Conservation (phyloP, 2,113 vertebrate species). For the Oriolus oriolus region DNA sequence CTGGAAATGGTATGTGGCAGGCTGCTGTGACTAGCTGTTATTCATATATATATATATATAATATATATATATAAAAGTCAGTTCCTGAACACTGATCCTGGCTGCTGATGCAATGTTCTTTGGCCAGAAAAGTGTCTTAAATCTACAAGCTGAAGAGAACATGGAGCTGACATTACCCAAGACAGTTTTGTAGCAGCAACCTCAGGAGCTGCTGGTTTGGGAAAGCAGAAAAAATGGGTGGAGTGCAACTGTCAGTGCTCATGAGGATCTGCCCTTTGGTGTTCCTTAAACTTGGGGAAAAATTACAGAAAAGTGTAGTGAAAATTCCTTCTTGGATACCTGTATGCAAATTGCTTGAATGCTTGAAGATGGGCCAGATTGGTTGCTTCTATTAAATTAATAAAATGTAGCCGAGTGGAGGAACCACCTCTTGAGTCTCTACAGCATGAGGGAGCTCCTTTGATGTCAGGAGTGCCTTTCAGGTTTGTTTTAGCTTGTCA, state of each 20-base stretch:
- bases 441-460: neutral
- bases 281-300: neutral
- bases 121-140: neutral
- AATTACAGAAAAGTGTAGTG: neutral
- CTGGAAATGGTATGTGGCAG: slow-evolving; percentile 7
- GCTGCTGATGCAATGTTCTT: neutral
- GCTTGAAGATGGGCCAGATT: neutral
- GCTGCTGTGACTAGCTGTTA: neutral
- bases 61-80: neutral
- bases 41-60: neutral
- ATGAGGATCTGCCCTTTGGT: neutral
- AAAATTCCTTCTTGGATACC: neutral
- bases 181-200: neutral
- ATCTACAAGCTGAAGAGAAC: neutral
- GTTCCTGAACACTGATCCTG: neutral
- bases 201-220: neutral
- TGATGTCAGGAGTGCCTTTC: neutral
- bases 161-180: neutral
- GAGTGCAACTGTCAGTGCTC: neutral
- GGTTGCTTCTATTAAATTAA: neutral
- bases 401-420: neutral
- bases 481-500: neutral
- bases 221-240: neutral
- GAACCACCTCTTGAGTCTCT: neutral
- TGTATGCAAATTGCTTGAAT: neutral